Base-by-base conservation (phyloP, 2,113 vertebrate genomes). In the Xenotilapia flavipinnis region DNA sequence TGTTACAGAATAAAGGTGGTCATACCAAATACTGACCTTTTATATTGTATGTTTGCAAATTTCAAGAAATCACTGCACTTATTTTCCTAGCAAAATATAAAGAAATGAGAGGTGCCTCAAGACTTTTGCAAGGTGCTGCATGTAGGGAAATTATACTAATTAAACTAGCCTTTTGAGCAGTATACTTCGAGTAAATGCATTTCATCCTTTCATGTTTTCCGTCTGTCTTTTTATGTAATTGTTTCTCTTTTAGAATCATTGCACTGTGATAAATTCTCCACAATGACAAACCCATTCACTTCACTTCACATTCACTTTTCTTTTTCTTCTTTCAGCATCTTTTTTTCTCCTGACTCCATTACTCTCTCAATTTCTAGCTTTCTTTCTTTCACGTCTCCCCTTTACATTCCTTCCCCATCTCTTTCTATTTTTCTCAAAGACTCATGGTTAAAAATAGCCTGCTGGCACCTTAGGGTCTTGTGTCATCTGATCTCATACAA, bases 371-470 rank as follows among this genome's bases (percentile, higher is more conserved):
- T 87, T 87, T 82, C 33, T 26, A 75, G 79, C 38, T 47, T 65
- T 75, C 23, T 51, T 58, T 77, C 75, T 28, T 33, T 38, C 12
- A 80, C 40, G 49, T 87, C 56, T 80, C 80, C 14, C 45, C 51
- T 53, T 83, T 77, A 75, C 62, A 77, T 58, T 81, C n/a, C 40
- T 51, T 28, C 65, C 36, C 49, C 47, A 19, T 81, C 86, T 83
- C 21, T 56, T 83, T 85, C 62, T 40, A 33, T 89, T 26, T 81
- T 81, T 62, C 51, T 90, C 62, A 55, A 82, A 87, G 65, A 84
- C 55, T 55, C 60, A 14, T 12, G 82, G 85, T 83, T 94, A 92
- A 93, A 94, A 93, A 94, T 93, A 94, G 87, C 75, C 89, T 10
- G 10, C 23, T 86, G 84, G 82, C 51, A 92, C 92, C 86, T 83